These are phyloP conservation scores for Resseliella maxima DNA, from an alignment of 2,888 invertebrate species.

Conservation along the genomic window DNA sequence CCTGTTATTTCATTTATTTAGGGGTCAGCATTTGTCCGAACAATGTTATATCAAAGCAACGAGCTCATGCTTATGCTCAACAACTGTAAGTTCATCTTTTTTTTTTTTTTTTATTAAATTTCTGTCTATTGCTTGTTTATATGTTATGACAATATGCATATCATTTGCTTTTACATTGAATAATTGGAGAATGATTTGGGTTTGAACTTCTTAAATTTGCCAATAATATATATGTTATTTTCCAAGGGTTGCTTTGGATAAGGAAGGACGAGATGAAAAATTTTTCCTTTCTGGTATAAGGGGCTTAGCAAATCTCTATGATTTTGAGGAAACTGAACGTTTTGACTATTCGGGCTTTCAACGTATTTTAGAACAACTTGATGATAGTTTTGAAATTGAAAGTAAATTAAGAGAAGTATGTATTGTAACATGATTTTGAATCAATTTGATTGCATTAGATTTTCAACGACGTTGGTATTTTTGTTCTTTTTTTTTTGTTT, in stretches of 20 bases:
- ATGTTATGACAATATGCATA: slow-evolving; percentile 17
- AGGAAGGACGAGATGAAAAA: slow-evolving; percentile 5
- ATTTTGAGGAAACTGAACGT: not conserved
- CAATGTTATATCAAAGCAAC: slow-evolving; percentile 70
- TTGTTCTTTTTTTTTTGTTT: too few species aligned
- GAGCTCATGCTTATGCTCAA: slow-evolving; percentile 64
- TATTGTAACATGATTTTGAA: not conserved
- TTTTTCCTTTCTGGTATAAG: not conserved
- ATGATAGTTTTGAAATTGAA: not conserved
- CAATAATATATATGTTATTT: not conserved
- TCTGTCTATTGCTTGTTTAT: not conserved
- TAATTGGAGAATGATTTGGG: too few species aligned
- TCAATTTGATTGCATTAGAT: not conserved
- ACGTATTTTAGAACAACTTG: not conserved
- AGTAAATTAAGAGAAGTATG: not conserved
- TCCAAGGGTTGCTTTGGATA: not conserved
- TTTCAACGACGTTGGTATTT: not conserved
- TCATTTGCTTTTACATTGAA: not conserved
- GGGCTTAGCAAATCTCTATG: not conserved
- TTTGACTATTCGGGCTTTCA: slow-evolving; percentile 23
- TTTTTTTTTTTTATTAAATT: not conserved
- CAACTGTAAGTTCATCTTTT: slow-evolving; percentile 65
- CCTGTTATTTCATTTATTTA: not conserved
- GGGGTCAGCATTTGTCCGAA: slow-evolving; percentile 69
- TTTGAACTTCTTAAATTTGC: too few species aligned